A percentile compares a stretch with the other conserved stretches of the same genome.
These are phyloP conservation scores for Rhinolophus ferrumequinum DNA, from an alignment of 2,113 vertebrate genomes.

Conservation along the genomic window DNA sequence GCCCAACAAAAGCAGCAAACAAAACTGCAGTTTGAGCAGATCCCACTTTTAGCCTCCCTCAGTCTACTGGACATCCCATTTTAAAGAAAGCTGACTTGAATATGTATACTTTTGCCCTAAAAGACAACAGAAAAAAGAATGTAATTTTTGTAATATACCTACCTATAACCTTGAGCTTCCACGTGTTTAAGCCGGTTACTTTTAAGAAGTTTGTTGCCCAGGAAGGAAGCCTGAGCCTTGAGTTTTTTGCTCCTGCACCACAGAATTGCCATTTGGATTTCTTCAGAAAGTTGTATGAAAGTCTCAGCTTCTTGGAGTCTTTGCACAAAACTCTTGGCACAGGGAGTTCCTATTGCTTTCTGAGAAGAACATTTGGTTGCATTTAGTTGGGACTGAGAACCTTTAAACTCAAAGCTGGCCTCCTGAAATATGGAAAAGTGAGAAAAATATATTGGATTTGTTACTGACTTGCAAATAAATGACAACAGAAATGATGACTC, in stretches of 20 bases:
- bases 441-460: constrained; percentile 33
- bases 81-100: background rate
- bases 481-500: background rate
- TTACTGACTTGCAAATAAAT: background rate
- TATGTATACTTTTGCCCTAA: background rate
- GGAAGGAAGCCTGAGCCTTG: constrained; percentile 80
- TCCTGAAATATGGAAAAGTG: constrained; percentile 74
- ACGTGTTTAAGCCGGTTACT: constrained; percentile 86
- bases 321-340: constrained; percentile 71
- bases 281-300: constrained; percentile 84
- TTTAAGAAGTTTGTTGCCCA: constrained; percentile 86
- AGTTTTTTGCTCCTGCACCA: constrained; percentile 85
- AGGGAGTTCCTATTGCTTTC: background rate
- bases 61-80: background rate
- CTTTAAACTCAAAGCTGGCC: background rate
- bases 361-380: background rate
- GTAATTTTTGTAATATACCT: constrained; percentile 19
- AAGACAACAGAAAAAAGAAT: background rate
- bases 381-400: constrained; percentile 54
- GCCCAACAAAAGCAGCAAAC: background rate
- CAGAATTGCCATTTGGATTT: constrained; percentile 80
- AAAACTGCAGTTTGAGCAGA: background rate
- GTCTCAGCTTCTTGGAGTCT: constrained; percentile 76
- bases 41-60: background rate
- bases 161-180: constrained; percentile 87